Evolutionary conservation across 1,140 invertebrate genomes (phyloP), one percentile per base, ranked within the genome.

Genomic region (Anastrepha obliqua): DNA sequence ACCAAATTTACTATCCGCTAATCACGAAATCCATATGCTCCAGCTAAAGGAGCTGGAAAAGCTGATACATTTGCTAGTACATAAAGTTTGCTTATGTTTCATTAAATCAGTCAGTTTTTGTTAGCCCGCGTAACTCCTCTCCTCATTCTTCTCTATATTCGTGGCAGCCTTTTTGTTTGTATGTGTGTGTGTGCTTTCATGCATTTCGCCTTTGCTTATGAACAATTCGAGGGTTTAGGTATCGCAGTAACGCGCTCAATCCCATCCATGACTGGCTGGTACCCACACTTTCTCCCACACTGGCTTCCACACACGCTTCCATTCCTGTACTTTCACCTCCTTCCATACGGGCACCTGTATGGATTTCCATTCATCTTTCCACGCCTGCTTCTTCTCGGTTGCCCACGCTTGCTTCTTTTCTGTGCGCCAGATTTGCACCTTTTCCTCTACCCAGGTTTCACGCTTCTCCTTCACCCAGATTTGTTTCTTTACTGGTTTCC

Each of bases 361-460:
- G 55, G 93, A 90, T 92, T 96, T 96, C 95, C 96, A 96, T 90
- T 97, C 96, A 62, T 96, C 96, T 89, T 96, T 95, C 96, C 96
- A 97, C 74, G 96, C 95, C 92, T 96, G 94, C 90, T 96, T 96
- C 93, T 97, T 96, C 87, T 97, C 96, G 9, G 95, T 96, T 88
- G 96, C 94, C 96, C 96, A 97, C n/a, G 96, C 95, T 93, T 97
- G 95, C 89, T 96, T 96, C 93, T 97, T 97, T 64, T 96, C 95
- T 0, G 95, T 96, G 87, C 95, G 95, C 96, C 96, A 97, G 55
- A 96, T 95, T 91, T 97, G 96, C 42, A 96, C 95, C 90, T 96
- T 96, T 90, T 97, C 95, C 89, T 96, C 95, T 65, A 96, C 94
- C 96, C 96, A 97, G 42, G 96, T 95, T 87, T 96, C 94, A 91